Base-by-base conservation (phyloP, 2,888 invertebrate genomes). In the Plagiodera versicolora region DNA sequence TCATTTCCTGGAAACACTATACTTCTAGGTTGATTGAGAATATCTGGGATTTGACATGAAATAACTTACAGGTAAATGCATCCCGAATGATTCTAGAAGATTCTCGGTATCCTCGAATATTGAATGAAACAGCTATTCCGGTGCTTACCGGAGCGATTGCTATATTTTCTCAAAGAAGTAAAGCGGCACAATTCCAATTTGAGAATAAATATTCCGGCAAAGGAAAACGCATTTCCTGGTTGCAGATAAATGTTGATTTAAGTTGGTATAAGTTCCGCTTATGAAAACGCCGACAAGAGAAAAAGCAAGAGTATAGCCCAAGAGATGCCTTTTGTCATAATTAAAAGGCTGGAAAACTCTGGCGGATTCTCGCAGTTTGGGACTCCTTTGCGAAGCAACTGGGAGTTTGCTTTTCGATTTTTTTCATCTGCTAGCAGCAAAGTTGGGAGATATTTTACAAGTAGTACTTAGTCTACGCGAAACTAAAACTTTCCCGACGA, bases 221-320 rank as follows among this genome's bases (percentile, higher is more conserved):
- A 51, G 18, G 39, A 14, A 24, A 56, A 17, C 39, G 48, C 49
- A 49, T 20, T 56, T 20, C 56, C 28, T 52, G 47, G 45, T 45
- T 18, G 45, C 63, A 64, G 58, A 60, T 65, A 56, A 64, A 67
- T 65, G 65, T 67, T 64, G 65, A 67, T 64, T 65, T 64, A 64
- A 65, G 60, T 62, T 61, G 61, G 56, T 67, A 65, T 65, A 63
- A 67, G 63, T 61, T 67, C 65, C 60, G 57, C 52, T 60, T 54
- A 58, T 46, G 51, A 45, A 52, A 58, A 30, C 16, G 32, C 24
- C 52, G 51, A 39, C 24, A 39, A 57, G 57, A 30, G 32, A 50
- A 50, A 50, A 17, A 8, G 30, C 19, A 30, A 30, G 24, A 50
- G 8, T 8, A 32, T 39, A 39, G 39, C 39, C 39, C 39, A 39